Base-by-base conservation (phyloP, 1,140 invertebrate genomes). In the Drosophila ogumai region DNA sequence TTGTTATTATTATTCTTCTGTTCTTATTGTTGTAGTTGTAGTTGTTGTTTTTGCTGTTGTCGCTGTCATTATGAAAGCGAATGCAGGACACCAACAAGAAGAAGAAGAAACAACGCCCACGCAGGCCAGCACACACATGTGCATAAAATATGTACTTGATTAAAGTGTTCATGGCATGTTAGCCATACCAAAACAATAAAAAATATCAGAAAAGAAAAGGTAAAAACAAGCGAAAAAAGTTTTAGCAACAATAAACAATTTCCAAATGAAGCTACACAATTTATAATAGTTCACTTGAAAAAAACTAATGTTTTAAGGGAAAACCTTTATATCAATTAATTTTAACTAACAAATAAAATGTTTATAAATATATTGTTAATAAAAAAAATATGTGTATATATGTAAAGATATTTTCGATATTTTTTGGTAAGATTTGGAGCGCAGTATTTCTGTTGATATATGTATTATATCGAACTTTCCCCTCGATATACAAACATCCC, bases 101-200 rank as follows among this genome's bases (percentile, higher is more conserved):
- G 12, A 41, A 61, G 32, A 28, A 17, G n/a, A 13, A 34, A 19
- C 19, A 32, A 40, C 63, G 41, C 75, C 41, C 61, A 47, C 32
- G 13, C 68, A 72, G 50, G 15, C 25, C 22, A 49, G 25, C 52
- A 19, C 58, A 60, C 68, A 47, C 68, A 68, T 61, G 76, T 79
- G 67, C 80, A 87, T 90, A 90, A 80, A 87, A 80, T 84, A 87
- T 87, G 84, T 80, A 81, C 80, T 81, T 81, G 80, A 88, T 88
- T 88, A 82, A 75, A 88, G 85, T 90, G 77, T 84, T 78, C 84
- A 68, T 87, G 67, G 82, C 82, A 87, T 79, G 79, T 87, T 82
- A 79, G 80, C 79, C 81, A 67, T 63, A 58, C 63, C 59, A 79
- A 63, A 61, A 57, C 46, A 46, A 57, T 73, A 64, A 7, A 52